phyloP scores from a whole-genome alignment of 2,888 invertebrate species.

The Trissolcus brochymenae region DNA sequence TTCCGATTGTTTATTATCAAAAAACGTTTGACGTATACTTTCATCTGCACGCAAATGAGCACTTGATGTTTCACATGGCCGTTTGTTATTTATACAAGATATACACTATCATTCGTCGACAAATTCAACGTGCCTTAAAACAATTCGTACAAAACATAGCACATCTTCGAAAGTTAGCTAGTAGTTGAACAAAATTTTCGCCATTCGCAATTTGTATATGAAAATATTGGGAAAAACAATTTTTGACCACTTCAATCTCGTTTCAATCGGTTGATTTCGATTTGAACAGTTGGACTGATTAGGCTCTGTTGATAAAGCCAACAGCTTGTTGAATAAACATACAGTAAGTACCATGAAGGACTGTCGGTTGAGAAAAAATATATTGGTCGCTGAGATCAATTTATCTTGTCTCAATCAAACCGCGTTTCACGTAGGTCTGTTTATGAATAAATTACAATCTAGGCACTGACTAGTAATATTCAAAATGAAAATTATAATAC shows the following conservation, averaged over 20 bases:
- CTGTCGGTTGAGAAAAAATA: conserved; percentile 26
- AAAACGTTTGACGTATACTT: conserved; percentile 1
- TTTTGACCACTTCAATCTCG: too few relatives aligned
- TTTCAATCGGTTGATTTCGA: too few relatives aligned
- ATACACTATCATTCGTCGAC: conserved; percentile 12
- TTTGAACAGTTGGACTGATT: conserved; percentile 22
- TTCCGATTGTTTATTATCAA: neutral
- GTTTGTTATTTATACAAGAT: conserved; percentile 23
- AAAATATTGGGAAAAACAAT: conserved; percentile 13
- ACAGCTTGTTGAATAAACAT: conserved; percentile 15
- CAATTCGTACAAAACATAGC: conserved; percentile 25
- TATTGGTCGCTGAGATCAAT: conserved; percentile 31
- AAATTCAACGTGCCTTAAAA: conserved; percentile 12
- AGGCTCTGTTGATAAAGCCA: conserved; percentile 12
- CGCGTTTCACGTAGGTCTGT: conserved; percentile 22
- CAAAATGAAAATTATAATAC: conserved; percentile 36
- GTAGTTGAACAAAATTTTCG: neutral
- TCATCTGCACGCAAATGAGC: conserved; percentile 24
- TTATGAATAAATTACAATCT: conserved; percentile 59
- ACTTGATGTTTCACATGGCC: conserved; percentile 8
- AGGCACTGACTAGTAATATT: conserved; percentile 64
- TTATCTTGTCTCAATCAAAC: conserved; percentile 35
- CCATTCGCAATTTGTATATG: too few relatives aligned
- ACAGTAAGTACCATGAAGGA: conserved; percentile 40
- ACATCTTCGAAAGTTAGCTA: conserved; percentile 2